Evolutionary conservation across 92 coral and sea anemone species (phyloP).

Genomic region (Pocillopora grandis): DNA sequence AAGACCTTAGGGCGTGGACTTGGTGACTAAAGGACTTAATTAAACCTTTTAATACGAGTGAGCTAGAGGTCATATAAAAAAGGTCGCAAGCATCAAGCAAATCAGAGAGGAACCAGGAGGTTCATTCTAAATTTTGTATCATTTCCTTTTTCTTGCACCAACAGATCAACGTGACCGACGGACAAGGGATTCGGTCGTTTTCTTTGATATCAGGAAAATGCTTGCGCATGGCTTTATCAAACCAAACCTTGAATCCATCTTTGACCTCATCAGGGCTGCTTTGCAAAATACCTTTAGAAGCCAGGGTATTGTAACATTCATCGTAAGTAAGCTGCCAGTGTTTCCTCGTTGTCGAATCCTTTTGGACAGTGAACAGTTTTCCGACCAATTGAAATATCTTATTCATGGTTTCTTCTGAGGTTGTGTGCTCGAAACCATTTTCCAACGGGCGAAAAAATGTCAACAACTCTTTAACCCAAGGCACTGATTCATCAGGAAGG

Average conservation of each 20-base stretch:
- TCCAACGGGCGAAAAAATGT: slow-evolving; percentile 37
- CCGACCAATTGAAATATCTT: slow-evolving; percentile 5
- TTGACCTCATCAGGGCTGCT: slow-evolving; percentile 13
- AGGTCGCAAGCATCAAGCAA: no score
- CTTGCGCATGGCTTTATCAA: not conserved
- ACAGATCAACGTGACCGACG: slow-evolving; percentile 3
- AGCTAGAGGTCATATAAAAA: no score
- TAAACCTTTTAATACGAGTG: no score
- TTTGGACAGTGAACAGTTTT: not conserved
- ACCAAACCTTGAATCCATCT: not conserved
- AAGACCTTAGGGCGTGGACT: no score
- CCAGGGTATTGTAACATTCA: not conserved
- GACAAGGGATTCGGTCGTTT: not conserved
- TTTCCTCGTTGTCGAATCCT: not conserved
- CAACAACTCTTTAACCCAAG: slow-evolving; percentile 28
- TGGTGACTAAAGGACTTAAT: no score
- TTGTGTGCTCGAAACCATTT: not conserved
- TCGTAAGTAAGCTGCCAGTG: not conserved
- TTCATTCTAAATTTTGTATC: not conserved
- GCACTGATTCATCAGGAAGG: not conserved
- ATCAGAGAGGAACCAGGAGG: no score
- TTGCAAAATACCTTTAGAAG: slow-evolving; percentile 5
- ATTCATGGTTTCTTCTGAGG: not conserved
- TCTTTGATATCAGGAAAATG: slow-evolving; percentile 3
- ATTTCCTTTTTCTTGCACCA: not conserved